Evolutionary conservation across 53 echinoderm and acorn worm species (phyloP).

Genomic region (Arbacia lixula): DNA sequence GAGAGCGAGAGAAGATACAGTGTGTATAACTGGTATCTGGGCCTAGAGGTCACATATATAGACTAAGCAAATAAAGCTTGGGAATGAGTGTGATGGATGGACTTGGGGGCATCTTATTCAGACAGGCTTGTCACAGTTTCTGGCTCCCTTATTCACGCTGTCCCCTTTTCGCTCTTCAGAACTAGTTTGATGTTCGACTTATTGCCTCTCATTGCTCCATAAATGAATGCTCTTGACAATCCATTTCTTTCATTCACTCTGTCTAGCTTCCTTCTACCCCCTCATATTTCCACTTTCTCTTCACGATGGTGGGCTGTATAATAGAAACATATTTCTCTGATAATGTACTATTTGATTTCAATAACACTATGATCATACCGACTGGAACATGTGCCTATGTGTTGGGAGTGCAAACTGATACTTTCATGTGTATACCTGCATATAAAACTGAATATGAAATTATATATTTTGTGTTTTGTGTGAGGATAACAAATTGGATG

Average conservation of each 20-base stretch:
- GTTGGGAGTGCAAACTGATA: too few species aligned
- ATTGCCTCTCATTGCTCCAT: conserved; percentile 28
- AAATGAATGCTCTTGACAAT: conserved; percentile 35
- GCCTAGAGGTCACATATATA: conserved; percentile 47
- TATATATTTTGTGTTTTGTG: too few species aligned
- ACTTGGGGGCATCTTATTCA: conserved; percentile 49
- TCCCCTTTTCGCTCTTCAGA: conserved; percentile 44
- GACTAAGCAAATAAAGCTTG: conserved; percentile 52
- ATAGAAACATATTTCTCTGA: too few species aligned
- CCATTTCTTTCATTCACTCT: too few species aligned
- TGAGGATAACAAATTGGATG: too few species aligned
- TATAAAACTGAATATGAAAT: too few species aligned
- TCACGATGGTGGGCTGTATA: too few species aligned
- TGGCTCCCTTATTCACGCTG: conserved; percentile 37
- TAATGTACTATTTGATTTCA: too few species aligned
- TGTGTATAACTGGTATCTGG: conserved; percentile 7
- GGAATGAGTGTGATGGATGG: conserved; percentile 51
- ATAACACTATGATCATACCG: too few species aligned
- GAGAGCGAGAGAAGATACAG: conserved; percentile 8
- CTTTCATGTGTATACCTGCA: too few species aligned
- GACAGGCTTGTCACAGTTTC: conserved; percentile 46
- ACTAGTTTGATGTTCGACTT: conserved; percentile 57
- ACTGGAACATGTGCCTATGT: too few species aligned
- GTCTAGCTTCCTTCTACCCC: neutral
- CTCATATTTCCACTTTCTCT: neutral